Evolutionary conservation across 1,140 invertebrate species (phyloP).

Genomic region (Teleopsis dalmanni): DNA sequence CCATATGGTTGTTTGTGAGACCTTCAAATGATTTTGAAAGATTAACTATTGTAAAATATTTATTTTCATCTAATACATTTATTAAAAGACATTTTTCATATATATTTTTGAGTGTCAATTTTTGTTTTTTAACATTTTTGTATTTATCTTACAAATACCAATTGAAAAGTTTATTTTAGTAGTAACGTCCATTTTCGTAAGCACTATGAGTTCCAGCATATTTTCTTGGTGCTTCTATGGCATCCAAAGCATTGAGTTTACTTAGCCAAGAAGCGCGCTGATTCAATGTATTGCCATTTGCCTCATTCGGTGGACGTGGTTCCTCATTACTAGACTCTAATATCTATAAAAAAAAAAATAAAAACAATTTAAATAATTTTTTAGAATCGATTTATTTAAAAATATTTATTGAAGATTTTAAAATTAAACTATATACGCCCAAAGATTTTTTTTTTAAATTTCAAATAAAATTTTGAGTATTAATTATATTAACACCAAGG

Average conservation of each 20-base stretch:
- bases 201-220: conserved; percentile 9
- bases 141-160: background rate
- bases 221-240: conserved; percentile 5
- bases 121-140: background rate
- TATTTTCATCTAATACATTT: background rate
- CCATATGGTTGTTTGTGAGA: no score
- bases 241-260: conserved; percentile 9
- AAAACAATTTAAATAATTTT: background rate
- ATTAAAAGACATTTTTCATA: background rate
- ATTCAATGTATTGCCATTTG: conserved; percentile 13
- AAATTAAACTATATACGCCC: no score
- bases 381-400: no score
- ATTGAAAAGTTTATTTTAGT: conserved; percentile 11
- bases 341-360: conserved; percentile 31
- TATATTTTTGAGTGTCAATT: background rate
- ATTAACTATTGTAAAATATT: background rate
- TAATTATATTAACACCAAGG: no score
- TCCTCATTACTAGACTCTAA: conserved; percentile 43
- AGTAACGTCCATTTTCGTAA: conserved; percentile 15
- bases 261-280: conserved; percentile 15
- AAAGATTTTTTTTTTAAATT: no score
- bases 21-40: no score
- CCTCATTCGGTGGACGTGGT: conserved; percentile 21
- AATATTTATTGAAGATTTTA: no score
- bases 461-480: no score